Conservation (phyloP, 1,140 invertebrate genomes). For the Physella acuta region DNA sequence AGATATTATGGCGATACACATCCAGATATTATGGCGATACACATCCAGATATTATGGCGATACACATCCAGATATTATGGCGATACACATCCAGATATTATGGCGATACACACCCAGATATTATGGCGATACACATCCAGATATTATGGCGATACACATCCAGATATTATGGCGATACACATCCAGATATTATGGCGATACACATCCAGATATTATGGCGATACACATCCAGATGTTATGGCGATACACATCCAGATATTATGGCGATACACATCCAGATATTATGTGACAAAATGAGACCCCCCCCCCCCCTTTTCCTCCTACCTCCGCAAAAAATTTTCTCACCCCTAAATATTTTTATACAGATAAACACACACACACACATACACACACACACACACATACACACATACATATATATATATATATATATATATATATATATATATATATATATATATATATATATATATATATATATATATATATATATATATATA, state of each 20-base stretch:
- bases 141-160: too few species aligned
- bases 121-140: too few species aligned
- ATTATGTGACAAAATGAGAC: neutral
- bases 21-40: too few species aligned
- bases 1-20: too few species aligned
- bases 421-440: neutral
- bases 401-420: neutral
- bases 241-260: neutral
- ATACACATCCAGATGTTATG: neutral
- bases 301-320: too few species aligned
- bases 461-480: neutral
- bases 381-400: neutral
- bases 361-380: neutral
- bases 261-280: neutral
- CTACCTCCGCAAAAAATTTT: neutral
- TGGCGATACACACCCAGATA: too few species aligned
- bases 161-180: too few species aligned
- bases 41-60: too few species aligned
- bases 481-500: neutral
- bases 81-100: too few species aligned
- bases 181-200: too few species aligned
- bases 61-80: too few species aligned
- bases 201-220: too few species aligned
- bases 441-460: neutral
- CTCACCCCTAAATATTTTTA: neutral